These are phyloP conservation scores for Zele albiditarsus DNA, from an alignment of 2,888 invertebrate genomes.

Conservation along the genomic window DNA sequence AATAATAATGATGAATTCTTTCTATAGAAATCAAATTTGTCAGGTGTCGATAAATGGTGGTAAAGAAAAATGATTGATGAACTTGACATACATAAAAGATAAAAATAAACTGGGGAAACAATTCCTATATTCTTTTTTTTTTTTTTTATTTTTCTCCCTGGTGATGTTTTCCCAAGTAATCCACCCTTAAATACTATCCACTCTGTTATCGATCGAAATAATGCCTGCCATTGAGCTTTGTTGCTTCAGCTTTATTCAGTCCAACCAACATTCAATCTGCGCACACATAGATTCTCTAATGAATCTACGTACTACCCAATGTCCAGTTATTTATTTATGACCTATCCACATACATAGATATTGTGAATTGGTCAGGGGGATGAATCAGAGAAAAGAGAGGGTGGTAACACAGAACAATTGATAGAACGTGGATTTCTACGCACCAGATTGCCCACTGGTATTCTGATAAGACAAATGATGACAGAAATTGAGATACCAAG, in stretches of 20 bases:
- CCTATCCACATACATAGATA: neutral
- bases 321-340: neutral
- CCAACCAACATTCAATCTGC: neutral
- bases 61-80: neutral
- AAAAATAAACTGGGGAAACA: neutral
- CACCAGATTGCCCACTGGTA: neutral
- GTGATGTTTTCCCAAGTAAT: neutral
- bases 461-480: constrained; percentile 1
- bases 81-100: neutral
- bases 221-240: neutral
- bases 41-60: neutral
- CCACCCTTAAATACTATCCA: neutral
- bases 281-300: neutral
- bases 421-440: neutral
- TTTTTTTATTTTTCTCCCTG: too few relatives aligned
- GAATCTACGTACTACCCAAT: neutral
- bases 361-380: neutral
- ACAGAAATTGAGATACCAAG: neutral
- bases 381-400: neutral
- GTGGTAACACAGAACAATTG: neutral
- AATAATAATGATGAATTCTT: neutral
- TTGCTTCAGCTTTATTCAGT: neutral
- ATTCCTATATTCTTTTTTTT: neutral
- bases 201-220: neutral
- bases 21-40: neutral